Conservation (phyloP, 1,140 invertebrate genomes). For the Oryctes rhinoceros region DNA sequence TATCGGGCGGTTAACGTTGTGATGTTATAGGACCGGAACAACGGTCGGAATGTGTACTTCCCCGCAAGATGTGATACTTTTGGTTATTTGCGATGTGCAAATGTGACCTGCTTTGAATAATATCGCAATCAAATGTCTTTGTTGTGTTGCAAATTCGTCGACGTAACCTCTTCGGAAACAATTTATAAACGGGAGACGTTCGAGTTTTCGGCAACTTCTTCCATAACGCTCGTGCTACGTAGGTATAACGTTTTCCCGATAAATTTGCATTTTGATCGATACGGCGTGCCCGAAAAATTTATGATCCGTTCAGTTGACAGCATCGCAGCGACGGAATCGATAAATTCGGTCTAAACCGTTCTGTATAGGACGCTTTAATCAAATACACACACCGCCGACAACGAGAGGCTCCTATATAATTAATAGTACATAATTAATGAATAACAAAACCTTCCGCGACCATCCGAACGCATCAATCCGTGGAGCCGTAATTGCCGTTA, state of each 20-base stretch:
- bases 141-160: background rate
- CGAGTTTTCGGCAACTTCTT: background rate
- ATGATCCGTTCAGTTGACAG: slow-evolving; percentile 30
- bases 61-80: too few relatives aligned
- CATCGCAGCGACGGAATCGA: slow-evolving; percentile 29
- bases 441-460: slow-evolving; percentile 13
- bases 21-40: too few relatives aligned
- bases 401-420: slow-evolving; percentile 34
- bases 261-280: slow-evolving; percentile 26
- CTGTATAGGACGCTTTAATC: slow-evolving; percentile 12
- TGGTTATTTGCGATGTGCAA: too few relatives aligned
- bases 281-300: slow-evolving; percentile 17
- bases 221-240: background rate
- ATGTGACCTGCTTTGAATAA: background rate
- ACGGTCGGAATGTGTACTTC: too few relatives aligned
- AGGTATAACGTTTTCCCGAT: background rate
- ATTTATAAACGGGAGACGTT: background rate
- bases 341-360: slow-evolving; percentile 32
- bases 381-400: slow-evolving; percentile 31
- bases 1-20: too few relatives aligned
- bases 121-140: background rate
- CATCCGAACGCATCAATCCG: slow-evolving; percentile 16
- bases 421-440: slow-evolving; percentile 40
- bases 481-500: slow-evolving; percentile 26
- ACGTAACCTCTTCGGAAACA: background rate